Percentiles rank a stretch among this genome's conserved stretches.
phyloP scores from a whole-genome alignment of 2,888 invertebrate species.

The Drosophila borealis region DNA sequence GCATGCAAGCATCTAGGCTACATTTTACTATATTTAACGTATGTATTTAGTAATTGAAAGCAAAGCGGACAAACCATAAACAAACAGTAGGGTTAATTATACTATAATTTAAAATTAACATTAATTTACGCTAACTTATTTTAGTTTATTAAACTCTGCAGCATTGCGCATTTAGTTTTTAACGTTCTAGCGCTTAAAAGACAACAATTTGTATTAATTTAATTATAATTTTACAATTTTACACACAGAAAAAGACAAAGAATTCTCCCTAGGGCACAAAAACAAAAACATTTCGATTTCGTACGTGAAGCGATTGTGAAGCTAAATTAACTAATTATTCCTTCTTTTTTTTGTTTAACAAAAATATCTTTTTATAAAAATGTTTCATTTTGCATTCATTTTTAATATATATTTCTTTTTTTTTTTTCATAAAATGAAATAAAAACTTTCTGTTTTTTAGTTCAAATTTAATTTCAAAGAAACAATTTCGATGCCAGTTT shows the following conservation, averaged over 20 bases:
- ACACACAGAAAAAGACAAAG: constrained; percentile 73
- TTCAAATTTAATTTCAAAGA: constrained; percentile 40
- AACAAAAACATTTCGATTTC: constrained; percentile 52
- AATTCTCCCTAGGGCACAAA: constrained; percentile 83
- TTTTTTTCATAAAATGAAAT: constrained; percentile 80
- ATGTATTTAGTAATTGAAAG: constrained; percentile 56
- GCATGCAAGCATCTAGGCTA: constrained; percentile 52
- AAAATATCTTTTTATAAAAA: constrained; percentile 50
- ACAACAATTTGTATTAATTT: constrained; percentile 75
- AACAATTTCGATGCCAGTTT: constrained; percentile 34
- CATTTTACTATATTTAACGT: constrained; percentile 24
- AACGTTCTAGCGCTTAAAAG: constrained; percentile 53
- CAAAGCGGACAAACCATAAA: constrained; percentile 71
- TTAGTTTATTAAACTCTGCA: constrained; percentile 47
- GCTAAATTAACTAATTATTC: constrained; percentile 39
- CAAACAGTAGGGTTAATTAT: constrained; percentile 46
- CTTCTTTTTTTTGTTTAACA: constrained; percentile 72
- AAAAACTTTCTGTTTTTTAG: constrained; percentile 70
- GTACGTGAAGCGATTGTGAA: constrained; percentile 41
- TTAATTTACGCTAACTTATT: constrained; percentile 62
- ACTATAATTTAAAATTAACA: constrained; percentile 36
- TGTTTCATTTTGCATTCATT: constrained; percentile 33
- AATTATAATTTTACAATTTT: constrained; percentile 56
- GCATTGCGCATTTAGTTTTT: constrained; percentile 57
- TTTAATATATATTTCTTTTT: constrained; percentile 28